Conservation (phyloP, 2,888 invertebrate genomes). For the Scaeva pyrastri region DNA sequence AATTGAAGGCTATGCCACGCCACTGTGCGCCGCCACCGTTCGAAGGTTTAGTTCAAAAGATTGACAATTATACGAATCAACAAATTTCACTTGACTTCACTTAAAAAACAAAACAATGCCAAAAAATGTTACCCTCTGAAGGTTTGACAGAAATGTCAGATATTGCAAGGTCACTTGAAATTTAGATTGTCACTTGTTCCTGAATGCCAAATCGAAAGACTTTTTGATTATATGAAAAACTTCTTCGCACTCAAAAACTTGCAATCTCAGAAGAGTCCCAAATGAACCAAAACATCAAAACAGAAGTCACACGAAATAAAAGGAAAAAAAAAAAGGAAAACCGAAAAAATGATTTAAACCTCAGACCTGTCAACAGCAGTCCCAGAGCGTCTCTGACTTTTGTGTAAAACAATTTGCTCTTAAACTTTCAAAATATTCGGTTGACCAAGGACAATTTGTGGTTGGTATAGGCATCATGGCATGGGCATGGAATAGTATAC, state of each 20-base stretch:
- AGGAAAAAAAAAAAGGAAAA: not conserved
- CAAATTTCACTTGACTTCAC: not conserved
- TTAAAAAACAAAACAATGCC: not conserved
- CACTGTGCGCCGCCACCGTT: too few relatives aligned
- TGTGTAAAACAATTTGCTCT: not conserved
- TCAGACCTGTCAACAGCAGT: not conserved
- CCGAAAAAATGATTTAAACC: not conserved
- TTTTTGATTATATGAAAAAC: too few relatives aligned
- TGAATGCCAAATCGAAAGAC: too few relatives aligned
- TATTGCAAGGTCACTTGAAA: too few relatives aligned
- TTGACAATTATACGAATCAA: too few relatives aligned
- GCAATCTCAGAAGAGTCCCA: not conserved
- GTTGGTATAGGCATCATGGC: too few relatives aligned
- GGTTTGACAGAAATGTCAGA: too few relatives aligned
- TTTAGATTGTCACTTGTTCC: too few relatives aligned
- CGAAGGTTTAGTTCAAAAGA: not conserved
- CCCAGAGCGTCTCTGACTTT: not conserved
- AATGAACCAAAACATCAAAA: not conserved
- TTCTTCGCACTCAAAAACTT: not conserved
- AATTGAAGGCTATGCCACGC: not conserved
- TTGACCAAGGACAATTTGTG: not conserved
- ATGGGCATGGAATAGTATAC: too few relatives aligned
- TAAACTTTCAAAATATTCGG: not conserved
- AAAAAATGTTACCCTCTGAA: too few relatives aligned
- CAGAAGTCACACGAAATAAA: not conserved